Conservation (phyloP, 2,888 invertebrate species). For the Orthosia incerta region DNA sequence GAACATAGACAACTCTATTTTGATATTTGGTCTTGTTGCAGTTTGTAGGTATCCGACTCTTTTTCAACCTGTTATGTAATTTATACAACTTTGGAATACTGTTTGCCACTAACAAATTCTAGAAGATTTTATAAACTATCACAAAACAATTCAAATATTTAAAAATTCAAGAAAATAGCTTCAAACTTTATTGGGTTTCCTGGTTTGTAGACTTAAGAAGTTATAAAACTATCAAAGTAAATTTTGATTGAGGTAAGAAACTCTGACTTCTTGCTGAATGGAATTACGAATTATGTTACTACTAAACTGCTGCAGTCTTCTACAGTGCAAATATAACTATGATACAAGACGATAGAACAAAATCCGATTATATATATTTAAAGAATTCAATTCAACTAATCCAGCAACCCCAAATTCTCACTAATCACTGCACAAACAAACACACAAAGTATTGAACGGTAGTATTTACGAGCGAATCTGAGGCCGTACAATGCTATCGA, state of each 20-base stretch:
- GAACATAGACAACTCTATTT: neutral
- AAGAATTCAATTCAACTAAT: slow-evolving; percentile 31
- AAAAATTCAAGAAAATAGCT: neutral
- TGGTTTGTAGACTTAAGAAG: neutral
- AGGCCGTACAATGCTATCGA: slow-evolving; percentile 72
- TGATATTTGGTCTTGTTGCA: too few relatives aligned
- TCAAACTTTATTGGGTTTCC: neutral
- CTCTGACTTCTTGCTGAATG: neutral
- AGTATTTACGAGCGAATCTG: slow-evolving; percentile 65
- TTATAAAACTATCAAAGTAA: neutral
- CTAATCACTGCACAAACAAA: slow-evolving; percentile 61
- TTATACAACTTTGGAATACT: neutral
- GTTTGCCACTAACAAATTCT: neutral
- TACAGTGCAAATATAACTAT: neutral
- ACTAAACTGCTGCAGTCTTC: neutral
- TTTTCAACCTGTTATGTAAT: too few relatives aligned
- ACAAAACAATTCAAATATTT: neutral
- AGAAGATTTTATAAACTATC: neutral
- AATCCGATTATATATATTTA: neutral
- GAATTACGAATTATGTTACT: neutral
- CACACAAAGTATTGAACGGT: slow-evolving; percentile 63
- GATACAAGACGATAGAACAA: neutral
- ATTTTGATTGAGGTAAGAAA: neutral
- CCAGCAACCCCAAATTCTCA: slow-evolving; percentile 35
- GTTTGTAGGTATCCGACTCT: neutral